Evolutionary conservation across 2,888 invertebrate genomes (phyloP), one percentile per base, ranked within the genome.

Genomic region (Sylvicola cinctus): DNA sequence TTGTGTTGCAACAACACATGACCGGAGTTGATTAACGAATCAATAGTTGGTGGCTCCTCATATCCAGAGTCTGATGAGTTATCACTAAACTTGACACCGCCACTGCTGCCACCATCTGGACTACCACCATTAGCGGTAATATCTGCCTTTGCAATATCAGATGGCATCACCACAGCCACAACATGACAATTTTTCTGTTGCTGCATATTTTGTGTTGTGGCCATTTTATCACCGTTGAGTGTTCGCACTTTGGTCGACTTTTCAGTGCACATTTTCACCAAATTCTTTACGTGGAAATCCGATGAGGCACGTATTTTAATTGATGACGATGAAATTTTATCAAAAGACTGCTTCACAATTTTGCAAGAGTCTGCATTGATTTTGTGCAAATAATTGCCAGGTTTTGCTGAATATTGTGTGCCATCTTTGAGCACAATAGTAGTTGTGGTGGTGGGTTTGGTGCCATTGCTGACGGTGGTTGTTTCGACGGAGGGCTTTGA

Each of bases 51-150:
- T n/a, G n/a, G n/a, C 45, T 76, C 75, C 47, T 76, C 76, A 45
- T 75, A 76, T 4, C 75, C 76, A 1, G 75, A 75, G 51, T 76
- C 76, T 1, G 74, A 74, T 23, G 74, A 74, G 45, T 70, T 72
- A 46, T 75, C 75, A 51, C 69, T 70, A 36, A 56, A 58, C 44
- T 57, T 57, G 26, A 49, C 51, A 12, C 52, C 49, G n/a, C n/a
- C n/a, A n/a, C n/a, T n/a, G n/a, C n/a, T n/a, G n/a, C n/a, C n/a
- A n/a, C n/a, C n/a, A n/a, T 29, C n/a, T 28, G 4, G 7, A 4
- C 11, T 25, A 12, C 12, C 23, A 32, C 25, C 23, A 13, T n/a
- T n/a, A n/a, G n/a, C n/a, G n/a, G n/a, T n/a, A n/a, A n/a, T n/a
- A n/a, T n/a, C 39, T 14, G 20, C n/a, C 13, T 29, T 33, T 25